A percentile compares a stretch with the other conserved stretches of the same genome.
phyloP scores from a whole-genome alignment of 2,797 vertebrate species.

The Pachyuromys duprasi region DNA sequence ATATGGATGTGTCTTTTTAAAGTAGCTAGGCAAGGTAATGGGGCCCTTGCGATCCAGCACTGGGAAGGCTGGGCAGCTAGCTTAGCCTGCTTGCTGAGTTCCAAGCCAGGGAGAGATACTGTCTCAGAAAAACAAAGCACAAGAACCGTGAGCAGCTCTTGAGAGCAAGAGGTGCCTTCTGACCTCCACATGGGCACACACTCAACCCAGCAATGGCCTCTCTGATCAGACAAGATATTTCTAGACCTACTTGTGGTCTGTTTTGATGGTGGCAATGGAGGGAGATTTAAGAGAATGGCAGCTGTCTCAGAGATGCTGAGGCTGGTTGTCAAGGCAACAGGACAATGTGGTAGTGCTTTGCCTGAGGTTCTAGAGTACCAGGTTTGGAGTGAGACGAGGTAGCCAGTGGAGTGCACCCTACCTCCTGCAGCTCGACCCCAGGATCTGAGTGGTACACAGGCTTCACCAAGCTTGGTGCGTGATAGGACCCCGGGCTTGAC shows the following conservation, averaged over 20 bases:
- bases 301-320: conserved; percentile 54
- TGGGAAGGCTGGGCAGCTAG: not conserved
- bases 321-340: conserved; percentile 91
- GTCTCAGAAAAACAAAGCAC: not conserved
- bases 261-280: conserved; percentile 43
- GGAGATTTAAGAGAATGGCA: conserved; percentile 52
- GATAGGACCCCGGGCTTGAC: too few relatives aligned
- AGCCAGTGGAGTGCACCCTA: conserved; percentile 55
- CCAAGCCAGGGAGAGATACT: not conserved
- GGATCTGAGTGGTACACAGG: not conserved
- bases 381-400: not conserved
- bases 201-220: not conserved
- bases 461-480: not conserved
- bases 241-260: not conserved
- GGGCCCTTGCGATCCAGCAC: not conserved
- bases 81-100: not conserved
- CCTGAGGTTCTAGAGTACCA: not conserved
- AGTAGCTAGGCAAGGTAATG: not conserved
- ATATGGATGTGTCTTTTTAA: not conserved
- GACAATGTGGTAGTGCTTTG: conserved; percentile 73
- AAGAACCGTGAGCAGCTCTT: not conserved
- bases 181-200: not conserved
- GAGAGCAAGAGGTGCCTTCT: not conserved
- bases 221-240: not conserved
- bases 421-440: not conserved